Conservation (phyloP, 2,888 invertebrate species). For the Lithophane leautieri region DNA sequence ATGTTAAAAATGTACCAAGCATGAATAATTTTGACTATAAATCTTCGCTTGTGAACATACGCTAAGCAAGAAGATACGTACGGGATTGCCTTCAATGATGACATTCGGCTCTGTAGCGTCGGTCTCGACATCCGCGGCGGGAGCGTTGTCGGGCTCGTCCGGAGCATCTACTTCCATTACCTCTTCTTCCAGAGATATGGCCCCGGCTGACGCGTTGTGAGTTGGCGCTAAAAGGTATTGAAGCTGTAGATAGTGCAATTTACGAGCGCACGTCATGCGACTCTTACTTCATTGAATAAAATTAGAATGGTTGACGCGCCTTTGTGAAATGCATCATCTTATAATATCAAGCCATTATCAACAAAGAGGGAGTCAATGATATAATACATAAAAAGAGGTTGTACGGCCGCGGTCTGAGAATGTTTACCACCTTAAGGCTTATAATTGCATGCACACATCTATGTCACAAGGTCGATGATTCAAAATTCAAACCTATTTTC, state of each 20-base stretch:
- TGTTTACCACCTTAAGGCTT: too few species aligned
- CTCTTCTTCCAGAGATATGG: constrained; percentile 71
- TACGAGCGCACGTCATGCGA: background rate
- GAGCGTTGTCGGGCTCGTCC: constrained; percentile 38
- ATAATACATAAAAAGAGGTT: background rate
- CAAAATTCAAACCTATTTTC: too few species aligned
- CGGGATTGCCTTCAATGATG: constrained; percentile 35
- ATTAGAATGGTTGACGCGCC: background rate
- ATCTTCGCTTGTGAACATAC: background rate
- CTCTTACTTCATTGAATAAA: background rate
- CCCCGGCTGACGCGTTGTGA: constrained; percentile 40
- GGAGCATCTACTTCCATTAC: constrained; percentile 70
- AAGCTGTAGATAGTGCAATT: background rate
- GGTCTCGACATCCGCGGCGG: constrained; percentile 9
- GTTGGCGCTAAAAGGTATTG: constrained; percentile 23
- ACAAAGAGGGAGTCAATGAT: too few species aligned
- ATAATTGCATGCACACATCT: too few species aligned
- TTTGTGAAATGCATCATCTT: background rate
- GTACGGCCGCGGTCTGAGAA: too few species aligned
- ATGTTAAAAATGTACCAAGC: background rate
- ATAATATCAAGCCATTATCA: background rate
- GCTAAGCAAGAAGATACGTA: constrained; percentile 28
- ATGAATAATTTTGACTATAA: background rate
- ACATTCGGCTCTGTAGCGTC: constrained; percentile 37
- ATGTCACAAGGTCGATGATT: too few species aligned